Conservation (phyloP, 23 tunicate genomes). For the Styela clava region DNA sequence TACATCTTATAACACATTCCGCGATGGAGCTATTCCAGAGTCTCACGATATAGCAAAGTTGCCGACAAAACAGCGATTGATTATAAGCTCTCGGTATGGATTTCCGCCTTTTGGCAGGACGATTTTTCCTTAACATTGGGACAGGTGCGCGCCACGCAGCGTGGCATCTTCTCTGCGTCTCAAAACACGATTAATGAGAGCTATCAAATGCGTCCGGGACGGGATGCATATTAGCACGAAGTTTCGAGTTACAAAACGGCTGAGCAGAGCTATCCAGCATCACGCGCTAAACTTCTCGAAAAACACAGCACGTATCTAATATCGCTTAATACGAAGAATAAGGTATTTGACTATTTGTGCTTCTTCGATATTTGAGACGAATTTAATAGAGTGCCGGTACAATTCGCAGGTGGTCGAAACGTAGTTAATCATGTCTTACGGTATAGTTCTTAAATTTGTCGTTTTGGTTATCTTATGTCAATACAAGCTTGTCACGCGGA, state of each 20-base stretch:
- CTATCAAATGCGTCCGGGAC: not conserved
- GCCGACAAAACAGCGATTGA: no score
- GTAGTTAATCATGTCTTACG: not conserved
- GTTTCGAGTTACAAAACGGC: not conserved
- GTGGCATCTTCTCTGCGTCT: not conserved
- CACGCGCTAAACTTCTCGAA: no score
- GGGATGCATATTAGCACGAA: not conserved
- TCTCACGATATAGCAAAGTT: no score
- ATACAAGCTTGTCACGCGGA: not conserved
- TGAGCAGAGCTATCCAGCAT: no score
- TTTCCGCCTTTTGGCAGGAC: not conserved
- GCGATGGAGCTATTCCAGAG: no score
- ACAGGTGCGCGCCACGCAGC: not conserved
- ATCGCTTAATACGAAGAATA: no score
- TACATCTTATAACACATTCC: no score
- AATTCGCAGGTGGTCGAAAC: not conserved
- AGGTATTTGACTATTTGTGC: no score
- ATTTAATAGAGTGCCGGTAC: not conserved
- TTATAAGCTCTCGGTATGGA: not conserved
- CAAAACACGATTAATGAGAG: not conserved
- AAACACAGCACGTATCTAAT: no score
- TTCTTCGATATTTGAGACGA: not conserved
- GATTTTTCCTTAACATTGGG: not conserved
- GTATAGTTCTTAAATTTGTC: not conserved
- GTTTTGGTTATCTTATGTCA: not conserved